Percentiles rank a stretch among this genome's conserved stretches.
Evolutionary conservation across 2,797 vertebrate genomes (phyloP).

Genomic region (Acestrorhynchus altus): DNA sequence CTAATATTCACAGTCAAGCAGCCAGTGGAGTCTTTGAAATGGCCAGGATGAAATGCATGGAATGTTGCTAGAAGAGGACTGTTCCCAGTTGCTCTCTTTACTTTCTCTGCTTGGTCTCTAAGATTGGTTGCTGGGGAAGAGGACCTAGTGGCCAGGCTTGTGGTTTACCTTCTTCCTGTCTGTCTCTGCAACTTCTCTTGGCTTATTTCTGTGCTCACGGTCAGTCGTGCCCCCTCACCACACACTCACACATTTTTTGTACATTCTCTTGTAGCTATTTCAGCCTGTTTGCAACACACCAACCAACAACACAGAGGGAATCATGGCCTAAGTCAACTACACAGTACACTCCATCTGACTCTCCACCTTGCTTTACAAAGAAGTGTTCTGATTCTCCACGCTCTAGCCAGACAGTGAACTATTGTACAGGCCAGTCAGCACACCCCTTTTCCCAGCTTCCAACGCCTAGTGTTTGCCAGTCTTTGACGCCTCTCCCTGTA

Average conservation of each 20-base stretch:
- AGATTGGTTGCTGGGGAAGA: constrained; percentile 8
- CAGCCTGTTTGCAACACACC: not conserved
- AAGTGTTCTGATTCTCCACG: constrained; percentile 60
- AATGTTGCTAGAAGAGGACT: constrained; percentile 1
- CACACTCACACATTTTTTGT: constrained; percentile 12
- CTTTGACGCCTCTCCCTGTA: constrained; percentile 71
- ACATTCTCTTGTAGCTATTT: not conserved
- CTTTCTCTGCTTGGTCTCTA: constrained; percentile 4
- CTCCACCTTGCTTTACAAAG: constrained; percentile 64
- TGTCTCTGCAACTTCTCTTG: constrained; percentile 33
- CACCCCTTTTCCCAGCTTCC: constrained; percentile 66
- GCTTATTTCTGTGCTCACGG: constrained; percentile 33
- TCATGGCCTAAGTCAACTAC: constrained; percentile 63
- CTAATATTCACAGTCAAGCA: not conserved
- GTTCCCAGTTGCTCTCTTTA: not conserved
- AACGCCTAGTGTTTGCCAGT: constrained; percentile 66
- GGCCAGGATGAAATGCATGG: not conserved
- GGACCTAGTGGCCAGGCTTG: constrained; percentile 20
- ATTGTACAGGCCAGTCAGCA: constrained; percentile 65
- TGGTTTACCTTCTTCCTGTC: constrained; percentile 48
- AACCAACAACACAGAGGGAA: constrained; percentile 23
- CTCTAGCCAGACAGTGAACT: constrained; percentile 69
- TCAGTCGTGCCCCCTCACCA: constrained; percentile 9
- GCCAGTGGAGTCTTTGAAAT: not conserved
- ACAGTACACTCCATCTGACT: constrained; percentile 58